Percentiles rank a stretch among this genome's conserved stretches.
These are phyloP conservation scores for Dynastes grantii DNA, from an alignment of 2,888 invertebrate species.

Conservation along the genomic window DNA sequence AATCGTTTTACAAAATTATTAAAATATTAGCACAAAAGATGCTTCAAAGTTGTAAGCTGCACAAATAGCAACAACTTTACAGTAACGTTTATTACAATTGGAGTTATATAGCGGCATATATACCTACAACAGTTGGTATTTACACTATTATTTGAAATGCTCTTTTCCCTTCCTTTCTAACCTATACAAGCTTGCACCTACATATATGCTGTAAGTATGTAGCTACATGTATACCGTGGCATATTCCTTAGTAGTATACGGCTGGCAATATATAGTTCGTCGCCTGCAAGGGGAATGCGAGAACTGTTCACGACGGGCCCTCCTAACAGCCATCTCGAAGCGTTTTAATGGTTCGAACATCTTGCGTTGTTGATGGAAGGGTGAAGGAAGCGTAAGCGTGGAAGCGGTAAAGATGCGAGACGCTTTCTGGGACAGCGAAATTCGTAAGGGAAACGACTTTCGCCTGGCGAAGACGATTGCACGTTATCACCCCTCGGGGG, in stretches of 20 bases:
- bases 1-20: no score
- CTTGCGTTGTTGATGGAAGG: neutral
- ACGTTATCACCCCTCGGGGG: conserved; percentile 24
- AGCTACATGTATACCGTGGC: no score
- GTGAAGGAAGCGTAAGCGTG: neutral
- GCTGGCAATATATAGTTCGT: neutral
- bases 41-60: neutral
- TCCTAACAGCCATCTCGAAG: conserved; percentile 29
- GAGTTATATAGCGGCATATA: neutral
- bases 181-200: no score
- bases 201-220: neutral
- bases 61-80: neutral
- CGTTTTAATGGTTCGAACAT: conserved; percentile 37
- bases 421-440: neutral
- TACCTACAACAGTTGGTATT: no score
- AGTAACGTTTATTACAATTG: neutral
- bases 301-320: conserved; percentile 2
- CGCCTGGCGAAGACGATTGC: conserved; percentile 17
- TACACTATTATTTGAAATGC: no score
- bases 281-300: neutral
- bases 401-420: neutral
- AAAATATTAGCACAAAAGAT: no score
- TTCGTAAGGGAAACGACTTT: conserved; percentile 20
- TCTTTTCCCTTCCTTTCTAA: no score
- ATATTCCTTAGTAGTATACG: neutral